Evolutionary conservation across 2,888 invertebrate species (phyloP).

Genomic region (Lapara coniferarum): DNA sequence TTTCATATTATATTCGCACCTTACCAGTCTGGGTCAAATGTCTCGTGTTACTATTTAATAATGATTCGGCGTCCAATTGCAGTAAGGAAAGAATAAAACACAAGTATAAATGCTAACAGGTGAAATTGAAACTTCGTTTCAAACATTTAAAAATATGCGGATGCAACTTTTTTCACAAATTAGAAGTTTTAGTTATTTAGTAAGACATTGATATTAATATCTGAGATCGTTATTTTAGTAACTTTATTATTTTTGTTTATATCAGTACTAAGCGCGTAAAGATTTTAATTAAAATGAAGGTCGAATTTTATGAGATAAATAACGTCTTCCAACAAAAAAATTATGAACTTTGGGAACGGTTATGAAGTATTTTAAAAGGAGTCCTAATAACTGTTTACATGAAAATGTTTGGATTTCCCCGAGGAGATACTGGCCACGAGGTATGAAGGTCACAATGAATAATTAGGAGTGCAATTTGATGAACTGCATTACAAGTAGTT

Average conservation of each 20-base stretch:
- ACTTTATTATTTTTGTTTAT: neutral
- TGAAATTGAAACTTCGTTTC: neutral
- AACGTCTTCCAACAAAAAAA: slow-evolving; percentile 13
- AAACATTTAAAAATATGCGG: neutral
- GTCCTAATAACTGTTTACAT: slow-evolving; percentile 14
- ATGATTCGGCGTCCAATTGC: no score
- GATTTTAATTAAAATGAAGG: slow-evolving; percentile 19
- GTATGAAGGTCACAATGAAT: neutral
- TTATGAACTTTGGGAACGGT: neutral
- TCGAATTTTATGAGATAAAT: slow-evolving; percentile 12
- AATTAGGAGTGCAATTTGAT: neutral
- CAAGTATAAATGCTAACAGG: no score
- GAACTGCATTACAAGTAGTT: no score
- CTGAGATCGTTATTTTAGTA: neutral
- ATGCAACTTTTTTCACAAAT: neutral
- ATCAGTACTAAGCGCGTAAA: neutral
- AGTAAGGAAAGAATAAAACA: no score
- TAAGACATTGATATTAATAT: neutral
- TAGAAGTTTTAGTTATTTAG: no score
- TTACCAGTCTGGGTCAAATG: no score
- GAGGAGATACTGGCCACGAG: neutral
- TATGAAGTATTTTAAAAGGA: slow-evolving; percentile 7
- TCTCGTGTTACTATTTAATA: no score
- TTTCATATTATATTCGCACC: no score
- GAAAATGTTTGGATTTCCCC: slow-evolving; percentile 11